Evolutionary conservation across 2,113 vertebrate species (phyloP), one percentile per base, ranked within the genome.

Genomic region (Eupsittula cactorum): DNA sequence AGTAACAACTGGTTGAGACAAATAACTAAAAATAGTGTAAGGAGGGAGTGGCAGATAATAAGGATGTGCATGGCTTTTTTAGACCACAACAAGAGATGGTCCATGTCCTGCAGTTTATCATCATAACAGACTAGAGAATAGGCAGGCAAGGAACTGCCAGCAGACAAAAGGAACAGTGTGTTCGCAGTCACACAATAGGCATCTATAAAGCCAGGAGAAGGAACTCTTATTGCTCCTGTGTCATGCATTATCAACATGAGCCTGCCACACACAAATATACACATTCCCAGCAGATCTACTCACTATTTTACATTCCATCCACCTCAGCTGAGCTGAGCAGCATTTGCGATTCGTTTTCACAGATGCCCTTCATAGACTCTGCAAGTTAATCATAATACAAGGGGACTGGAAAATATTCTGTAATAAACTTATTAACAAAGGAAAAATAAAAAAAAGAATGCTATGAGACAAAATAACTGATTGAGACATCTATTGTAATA

Each of bases 21-120:
- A 95, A 92, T 19, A 93, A 74, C 90, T 86, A 84, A 93, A 95
- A 93, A 93, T 86, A 94, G 79, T 39, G 20, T 20, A 68, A 78
- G 65, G 60, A 83, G 62, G 71, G 85, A 95, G 69, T 5, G 1
- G 82, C 42, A 94, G 47, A 47, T 93, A 92, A 82, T 15, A 31
- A 93, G 55, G 42, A 90, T 64, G 41, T 18, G 67, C 4, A 0
- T 31, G n/a, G 39, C 47, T 83, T 59, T 68, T 89, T 79, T 21
- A 80, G 82, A 89, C 65, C 47, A 89, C 69, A 90, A 8, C 16
- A 89, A 79, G 87, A 69, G 44, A 11, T 44, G n/a, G 37, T 74
- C 70, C 87, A 31, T 73, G 44, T 75, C 89, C 75, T 84, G 73
- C 57, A 86, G 27, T 78, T 89, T 75, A 57, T 91, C 63, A n/a